These are phyloP conservation scores for Onthophagus taurus DNA, from an alignment of 1,140 invertebrate species.

Conservation along the genomic window DNA sequence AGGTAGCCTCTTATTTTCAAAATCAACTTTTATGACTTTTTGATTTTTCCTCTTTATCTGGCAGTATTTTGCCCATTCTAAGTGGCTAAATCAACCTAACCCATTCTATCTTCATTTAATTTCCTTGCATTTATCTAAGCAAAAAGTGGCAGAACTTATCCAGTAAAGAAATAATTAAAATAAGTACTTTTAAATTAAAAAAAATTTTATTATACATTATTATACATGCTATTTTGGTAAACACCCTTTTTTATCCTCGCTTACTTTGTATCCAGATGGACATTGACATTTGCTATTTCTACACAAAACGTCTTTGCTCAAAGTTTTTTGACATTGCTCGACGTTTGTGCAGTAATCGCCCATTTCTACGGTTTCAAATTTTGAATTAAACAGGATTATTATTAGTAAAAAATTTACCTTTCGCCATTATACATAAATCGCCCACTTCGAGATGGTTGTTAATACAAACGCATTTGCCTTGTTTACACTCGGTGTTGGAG, in stretches of 20 bases:
- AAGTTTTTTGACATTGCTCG: neutral
- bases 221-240: too few relatives aligned
- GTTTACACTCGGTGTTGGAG: neutral
- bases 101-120: too few relatives aligned
- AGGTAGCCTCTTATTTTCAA: too few relatives aligned
- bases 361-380: conserved; percentile 1
- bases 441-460: neutral
- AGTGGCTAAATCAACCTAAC: too few relatives aligned
- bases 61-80: too few relatives aligned
- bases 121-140: too few relatives aligned
- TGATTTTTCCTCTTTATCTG: too few relatives aligned
- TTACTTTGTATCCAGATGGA: neutral
- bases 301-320: neutral
- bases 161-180: too few relatives aligned
- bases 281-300: conserved; percentile 2
- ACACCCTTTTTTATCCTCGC: neutral
- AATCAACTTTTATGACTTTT: too few relatives aligned
- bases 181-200: too few relatives aligned
- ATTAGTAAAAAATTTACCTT: neutral
- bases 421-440: neutral
- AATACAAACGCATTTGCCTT: neutral
- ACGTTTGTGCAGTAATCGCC: neutral
- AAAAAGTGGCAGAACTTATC: too few relatives aligned
- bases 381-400: neutral
- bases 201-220: too few relatives aligned